Percentiles rank a stretch among this genome's conserved stretches.
Conservation (phyloP, 2,797 vertebrate species). For the Halcyon chelicuti region DNA sequence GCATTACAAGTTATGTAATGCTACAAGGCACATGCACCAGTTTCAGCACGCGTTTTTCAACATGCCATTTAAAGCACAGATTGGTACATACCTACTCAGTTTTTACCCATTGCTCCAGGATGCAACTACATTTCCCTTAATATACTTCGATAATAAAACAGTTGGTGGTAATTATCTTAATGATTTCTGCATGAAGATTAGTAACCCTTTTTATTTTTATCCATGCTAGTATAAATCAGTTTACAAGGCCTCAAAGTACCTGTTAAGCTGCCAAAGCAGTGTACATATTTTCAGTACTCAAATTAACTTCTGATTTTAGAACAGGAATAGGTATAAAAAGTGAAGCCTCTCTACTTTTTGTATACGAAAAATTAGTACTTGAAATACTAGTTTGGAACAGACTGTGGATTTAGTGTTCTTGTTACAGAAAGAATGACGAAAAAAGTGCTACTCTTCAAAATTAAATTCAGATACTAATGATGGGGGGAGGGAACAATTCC, state of each 20-base stretch:
- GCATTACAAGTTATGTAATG: background rate
- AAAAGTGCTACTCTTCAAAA: background rate
- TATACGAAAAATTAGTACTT: background rate
- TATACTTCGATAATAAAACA: constrained; percentile 51
- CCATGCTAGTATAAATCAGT: constrained; percentile 55
- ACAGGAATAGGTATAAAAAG: background rate
- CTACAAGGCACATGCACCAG: background rate
- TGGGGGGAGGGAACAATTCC: background rate
- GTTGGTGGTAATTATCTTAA: constrained; percentile 60
- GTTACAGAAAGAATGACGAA: background rate
- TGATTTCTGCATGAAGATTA: constrained; percentile 57
- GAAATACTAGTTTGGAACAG: background rate
- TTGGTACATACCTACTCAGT: background rate
- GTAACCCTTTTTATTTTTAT: constrained; percentile 60
- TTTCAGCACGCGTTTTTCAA: background rate
- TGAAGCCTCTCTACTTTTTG: background rate
- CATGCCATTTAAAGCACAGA: background rate
- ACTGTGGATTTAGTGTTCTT: background rate
- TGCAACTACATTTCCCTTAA: constrained; percentile 34
- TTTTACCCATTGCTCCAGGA: constrained; percentile 30
- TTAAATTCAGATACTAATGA: background rate
- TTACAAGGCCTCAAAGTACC: constrained; percentile 48
- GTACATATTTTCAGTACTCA: background rate
- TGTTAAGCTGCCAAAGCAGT: constrained; percentile 13
- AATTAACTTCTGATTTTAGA: constrained; percentile 15